Evolutionary conservation across 1,140 invertebrate species (phyloP).

Genomic region (Ceratina australensis): DNA sequence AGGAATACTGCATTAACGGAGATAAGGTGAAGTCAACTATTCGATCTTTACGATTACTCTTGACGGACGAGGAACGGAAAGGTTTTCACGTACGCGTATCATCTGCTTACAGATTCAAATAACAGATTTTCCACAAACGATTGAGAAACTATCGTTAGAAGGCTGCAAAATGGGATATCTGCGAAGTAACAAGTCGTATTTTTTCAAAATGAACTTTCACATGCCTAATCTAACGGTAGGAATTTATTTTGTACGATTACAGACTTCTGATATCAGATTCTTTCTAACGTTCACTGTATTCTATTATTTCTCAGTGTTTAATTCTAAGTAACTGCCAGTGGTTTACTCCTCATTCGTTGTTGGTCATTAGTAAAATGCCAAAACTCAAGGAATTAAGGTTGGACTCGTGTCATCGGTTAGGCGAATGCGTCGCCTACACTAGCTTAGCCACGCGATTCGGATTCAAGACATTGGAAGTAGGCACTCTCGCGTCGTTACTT

Average conservation of each 20-base stretch:
- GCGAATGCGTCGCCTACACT: constrained; percentile 87
- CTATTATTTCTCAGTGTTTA: constrained; percentile 79
- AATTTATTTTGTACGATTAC: constrained; percentile 12
- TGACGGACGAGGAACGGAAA: neutral
- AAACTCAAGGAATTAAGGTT: constrained; percentile 82
- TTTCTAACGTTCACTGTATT: neutral
- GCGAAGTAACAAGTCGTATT: constrained; percentile 79
- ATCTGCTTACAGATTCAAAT: constrained; percentile 76
- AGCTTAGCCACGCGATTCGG: constrained; percentile 86
- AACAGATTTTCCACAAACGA: constrained; percentile 80
- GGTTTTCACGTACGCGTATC: neutral
- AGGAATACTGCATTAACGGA: constrained; percentile 79
- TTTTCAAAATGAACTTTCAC: constrained; percentile 81
- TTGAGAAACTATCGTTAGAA: constrained; percentile 81
- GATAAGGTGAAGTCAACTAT: constrained; percentile 70
- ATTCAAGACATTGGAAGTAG: constrained; percentile 84
- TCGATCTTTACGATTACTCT: neutral
- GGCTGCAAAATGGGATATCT: constrained; percentile 80
- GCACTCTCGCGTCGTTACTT: neutral
- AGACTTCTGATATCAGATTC: neutral
- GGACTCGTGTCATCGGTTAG: constrained; percentile 82
- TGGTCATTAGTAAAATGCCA: constrained; percentile 85
- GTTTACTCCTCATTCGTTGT: constrained; percentile 84
- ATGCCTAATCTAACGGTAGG: constrained; percentile 81
- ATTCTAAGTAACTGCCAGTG: constrained; percentile 85